Evolutionary conservation across 2,888 invertebrate genomes (phyloP).

Genomic region (Drosophila lacicola): DNA sequence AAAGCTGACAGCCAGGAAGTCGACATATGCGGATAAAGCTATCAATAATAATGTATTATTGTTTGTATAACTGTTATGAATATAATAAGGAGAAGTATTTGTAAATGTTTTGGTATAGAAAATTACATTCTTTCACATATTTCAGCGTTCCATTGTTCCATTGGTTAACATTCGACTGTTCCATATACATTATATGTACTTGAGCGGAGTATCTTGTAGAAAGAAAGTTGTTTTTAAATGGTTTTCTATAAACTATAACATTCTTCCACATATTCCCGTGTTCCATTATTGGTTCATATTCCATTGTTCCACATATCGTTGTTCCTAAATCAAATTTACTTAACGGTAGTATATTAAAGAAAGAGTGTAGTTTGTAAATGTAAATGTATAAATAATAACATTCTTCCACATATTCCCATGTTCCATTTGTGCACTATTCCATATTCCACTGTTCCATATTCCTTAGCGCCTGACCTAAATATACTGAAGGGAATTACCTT

Average conservation of each 20-base stretch:
- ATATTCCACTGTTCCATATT: neutral
- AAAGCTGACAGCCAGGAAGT: conserved; percentile 10
- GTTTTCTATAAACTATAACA: neutral
- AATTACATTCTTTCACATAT: no score
- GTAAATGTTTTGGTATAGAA: neutral
- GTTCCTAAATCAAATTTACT: no score
- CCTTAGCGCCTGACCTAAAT: no score
- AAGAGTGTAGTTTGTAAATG: no score
- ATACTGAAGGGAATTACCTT: no score
- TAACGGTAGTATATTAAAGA: no score
- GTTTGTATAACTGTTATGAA: neutral
- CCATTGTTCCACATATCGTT: neutral
- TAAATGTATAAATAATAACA: neutral
- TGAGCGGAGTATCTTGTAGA: no score
- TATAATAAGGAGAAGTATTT: neutral
- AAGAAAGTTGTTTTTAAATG: no score
- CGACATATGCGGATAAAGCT: conserved; percentile 13
- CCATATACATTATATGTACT: no score
- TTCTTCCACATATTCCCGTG: neutral
- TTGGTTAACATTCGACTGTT: neutral
- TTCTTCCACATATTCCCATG: neutral
- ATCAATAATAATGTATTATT: conserved; percentile 2
- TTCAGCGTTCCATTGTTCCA: neutral
- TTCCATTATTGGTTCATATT: neutral
- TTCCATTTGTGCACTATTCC: neutral